Evolutionary conservation across 1,140 invertebrate genomes (phyloP).

Genomic region (Pseudoatta argentina): DNA sequence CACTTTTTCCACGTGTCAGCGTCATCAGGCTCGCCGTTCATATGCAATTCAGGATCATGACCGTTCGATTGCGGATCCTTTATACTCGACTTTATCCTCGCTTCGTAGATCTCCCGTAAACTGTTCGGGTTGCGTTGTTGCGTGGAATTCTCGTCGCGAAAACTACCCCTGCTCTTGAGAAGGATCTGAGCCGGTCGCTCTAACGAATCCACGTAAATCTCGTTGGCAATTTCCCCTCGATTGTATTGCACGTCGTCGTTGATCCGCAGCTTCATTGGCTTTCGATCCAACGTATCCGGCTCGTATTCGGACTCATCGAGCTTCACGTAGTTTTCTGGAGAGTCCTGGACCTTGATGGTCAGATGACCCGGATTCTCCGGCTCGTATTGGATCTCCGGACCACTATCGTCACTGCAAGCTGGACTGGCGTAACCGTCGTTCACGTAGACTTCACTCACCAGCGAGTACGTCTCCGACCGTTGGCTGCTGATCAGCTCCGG

Average conservation of each 20-base stretch:
- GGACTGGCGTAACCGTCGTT: conserved; percentile 92
- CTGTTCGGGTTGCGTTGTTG: conserved; percentile 88
- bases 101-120: conserved; percentile 91
- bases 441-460: conserved; percentile 92
- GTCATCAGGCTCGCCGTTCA: conserved; percentile 57
- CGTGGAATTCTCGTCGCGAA: conserved; percentile 85
- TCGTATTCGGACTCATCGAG: conserved; percentile 93
- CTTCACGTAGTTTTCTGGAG: conserved; percentile 90
- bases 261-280: conserved; percentile 89
- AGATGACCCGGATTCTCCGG: conserved; percentile 90
- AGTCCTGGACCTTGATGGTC: conserved; percentile 93
- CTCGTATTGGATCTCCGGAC: conserved; percentile 87
- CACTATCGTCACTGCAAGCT: conserved; percentile 88
- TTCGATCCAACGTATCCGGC: conserved; percentile 94
- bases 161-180: conserved; percentile 88
- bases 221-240: conserved; percentile 78
- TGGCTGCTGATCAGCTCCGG: conserved; percentile 84
- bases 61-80: conserved; percentile 65
- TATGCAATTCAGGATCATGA: conserved; percentile 28
- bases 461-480: conserved; percentile 87
- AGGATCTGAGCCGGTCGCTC: conserved; percentile 88
- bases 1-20: conserved; percentile 78
- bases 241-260: conserved; percentile 82
- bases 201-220: conserved; percentile 87
- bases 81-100: conserved; percentile 81